Conservation (phyloP, 2,797 vertebrate species). For the Cirrhinus mrigala region DNA sequence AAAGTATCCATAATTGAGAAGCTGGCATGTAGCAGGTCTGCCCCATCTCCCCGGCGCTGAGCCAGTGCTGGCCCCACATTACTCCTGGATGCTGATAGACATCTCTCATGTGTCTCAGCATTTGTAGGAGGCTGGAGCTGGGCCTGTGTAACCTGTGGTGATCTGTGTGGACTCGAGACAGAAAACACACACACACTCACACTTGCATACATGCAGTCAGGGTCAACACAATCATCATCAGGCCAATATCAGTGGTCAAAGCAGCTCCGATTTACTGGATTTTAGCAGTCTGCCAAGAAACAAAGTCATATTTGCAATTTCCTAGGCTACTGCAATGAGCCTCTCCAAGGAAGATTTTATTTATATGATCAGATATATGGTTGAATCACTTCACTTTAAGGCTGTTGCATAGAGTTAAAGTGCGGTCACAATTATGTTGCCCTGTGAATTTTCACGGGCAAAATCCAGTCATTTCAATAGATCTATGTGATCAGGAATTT, state of each 20-base stretch:
- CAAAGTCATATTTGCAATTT: not conserved
- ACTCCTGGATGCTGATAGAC: not conserved
- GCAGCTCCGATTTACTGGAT: not conserved
- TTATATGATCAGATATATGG: not conserved
- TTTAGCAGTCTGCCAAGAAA: not conserved
- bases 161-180: not conserved
- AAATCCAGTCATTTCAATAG: not conserved
- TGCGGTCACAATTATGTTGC: not conserved
- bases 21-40: slow-evolving; percentile 23
- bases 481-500: not conserved
- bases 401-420: too few species aligned
- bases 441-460: not conserved
- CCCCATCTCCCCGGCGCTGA: slow-evolving; percentile 13
- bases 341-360: not conserved
- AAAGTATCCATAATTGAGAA: slow-evolving; percentile 45
- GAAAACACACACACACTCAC: slow-evolving; percentile 3
- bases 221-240: not conserved
- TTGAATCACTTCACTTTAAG: not conserved
- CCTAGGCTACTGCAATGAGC: not conserved
- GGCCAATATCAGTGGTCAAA: slow-evolving; percentile 1
- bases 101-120: slow-evolving; percentile 1
- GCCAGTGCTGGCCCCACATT: slow-evolving; percentile 3
- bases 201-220: not conserved
- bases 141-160: slow-evolving; percentile 21
- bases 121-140: not conserved